Conservation (phyloP, 2,113 vertebrate genomes). For the Strix aluco region DNA sequence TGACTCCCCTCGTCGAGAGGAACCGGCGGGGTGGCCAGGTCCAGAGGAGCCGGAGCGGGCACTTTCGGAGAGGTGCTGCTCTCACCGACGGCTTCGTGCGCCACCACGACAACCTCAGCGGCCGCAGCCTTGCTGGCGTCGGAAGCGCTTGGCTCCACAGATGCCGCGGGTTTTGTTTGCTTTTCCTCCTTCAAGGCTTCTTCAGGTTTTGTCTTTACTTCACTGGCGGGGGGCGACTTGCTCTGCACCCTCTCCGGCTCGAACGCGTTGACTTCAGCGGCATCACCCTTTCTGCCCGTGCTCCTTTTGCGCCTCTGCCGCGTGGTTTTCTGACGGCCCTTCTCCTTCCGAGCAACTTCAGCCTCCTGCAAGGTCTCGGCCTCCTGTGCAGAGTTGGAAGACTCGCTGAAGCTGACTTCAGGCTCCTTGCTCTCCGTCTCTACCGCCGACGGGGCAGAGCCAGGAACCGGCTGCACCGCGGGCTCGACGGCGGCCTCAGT, state of each 20-base stretch:
- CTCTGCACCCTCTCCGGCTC: conserved; percentile 66
- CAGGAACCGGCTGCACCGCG: neutral
- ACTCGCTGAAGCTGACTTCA: conserved; percentile 63
- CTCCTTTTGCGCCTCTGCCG: conserved; percentile 84
- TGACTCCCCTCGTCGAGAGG: conserved; percentile 64
- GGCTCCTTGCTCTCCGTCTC: conserved; percentile 75
- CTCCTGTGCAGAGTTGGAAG: conserved; percentile 68
- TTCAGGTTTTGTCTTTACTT: conserved; percentile 7
- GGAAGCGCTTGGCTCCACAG: neutral
- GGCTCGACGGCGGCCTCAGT: conserved; percentile 53
- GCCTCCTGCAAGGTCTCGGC: conserved; percentile 61
- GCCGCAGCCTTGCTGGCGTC: conserved; percentile 23
- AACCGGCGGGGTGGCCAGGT: neutral
- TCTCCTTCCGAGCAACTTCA: conserved; percentile 83
- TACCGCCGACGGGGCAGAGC: neutral
- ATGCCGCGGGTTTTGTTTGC: neutral
- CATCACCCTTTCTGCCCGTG: conserved; percentile 73
- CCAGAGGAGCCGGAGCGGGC: neutral
- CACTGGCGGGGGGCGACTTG: conserved; percentile 18
- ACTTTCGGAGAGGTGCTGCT: conserved; percentile 48
- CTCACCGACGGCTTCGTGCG: conserved; percentile 26
- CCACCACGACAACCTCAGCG: rapidly evolving
- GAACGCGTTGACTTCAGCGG: conserved; percentile 47
- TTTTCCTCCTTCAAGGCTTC: conserved; percentile 63
- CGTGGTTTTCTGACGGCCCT: conserved; percentile 80